phyloP scores from a whole-genome alignment of 2,888 invertebrate genomes.

The Cataglyphis altisquamis region DNA sequence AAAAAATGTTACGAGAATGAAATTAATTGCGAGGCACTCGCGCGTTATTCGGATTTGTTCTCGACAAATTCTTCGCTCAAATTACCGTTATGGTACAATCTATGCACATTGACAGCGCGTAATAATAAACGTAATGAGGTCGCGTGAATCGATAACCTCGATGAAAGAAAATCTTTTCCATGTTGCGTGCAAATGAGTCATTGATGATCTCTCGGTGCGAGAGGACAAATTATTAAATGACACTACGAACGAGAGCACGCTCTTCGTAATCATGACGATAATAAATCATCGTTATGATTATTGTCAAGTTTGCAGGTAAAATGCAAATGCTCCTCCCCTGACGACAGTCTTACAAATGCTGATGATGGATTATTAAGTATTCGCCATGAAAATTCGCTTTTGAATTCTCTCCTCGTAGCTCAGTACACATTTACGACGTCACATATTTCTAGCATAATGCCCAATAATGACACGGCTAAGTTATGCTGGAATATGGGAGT shows the following conservation, averaged over 20 bases:
- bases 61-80: constrained; percentile 1
- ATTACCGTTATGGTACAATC: constrained; percentile 12
- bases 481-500: constrained; percentile 82
- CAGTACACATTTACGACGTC: constrained; percentile 70
- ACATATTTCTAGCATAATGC: constrained; percentile 83
- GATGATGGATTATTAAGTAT: not conserved
- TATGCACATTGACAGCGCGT: not conserved
- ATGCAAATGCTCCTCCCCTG: not conserved
- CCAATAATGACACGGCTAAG: constrained; percentile 72
- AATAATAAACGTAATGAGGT: constrained; percentile 20
- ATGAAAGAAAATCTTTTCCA: constrained; percentile 4
- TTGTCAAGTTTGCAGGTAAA: not conserved
- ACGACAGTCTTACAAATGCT: not conserved
- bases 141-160: constrained; percentile 35
- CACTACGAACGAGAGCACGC: not conserved
- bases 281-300: not conserved
- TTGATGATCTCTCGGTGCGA: not conserved
- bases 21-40: constrained; percentile 21
- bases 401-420: constrained; percentile 4
- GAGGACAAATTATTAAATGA: not conserved
- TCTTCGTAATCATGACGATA: not conserved
- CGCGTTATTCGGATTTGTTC: not conserved
- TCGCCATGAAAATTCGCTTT: not conserved
- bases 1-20: constrained; percentile 1
- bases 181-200: not conserved